Evolutionary conservation across 2,888 invertebrate genomes (phyloP), one percentile per base, ranked within the genome.

Genomic region (Tolmerus cingulatus): DNA sequence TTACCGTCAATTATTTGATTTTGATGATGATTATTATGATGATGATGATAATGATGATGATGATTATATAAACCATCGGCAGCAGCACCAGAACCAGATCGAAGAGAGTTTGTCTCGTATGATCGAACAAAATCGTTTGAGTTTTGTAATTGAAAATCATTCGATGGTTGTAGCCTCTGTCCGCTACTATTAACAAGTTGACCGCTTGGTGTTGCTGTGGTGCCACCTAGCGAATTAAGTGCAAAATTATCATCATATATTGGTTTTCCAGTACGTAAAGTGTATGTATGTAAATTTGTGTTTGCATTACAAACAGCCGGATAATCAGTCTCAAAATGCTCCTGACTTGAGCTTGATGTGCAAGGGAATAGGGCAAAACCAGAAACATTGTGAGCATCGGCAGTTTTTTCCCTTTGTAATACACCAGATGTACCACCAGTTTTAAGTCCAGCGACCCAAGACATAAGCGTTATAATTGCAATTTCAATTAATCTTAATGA

Each of bases 221-320:
- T 88, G n/a, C 89, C 89, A 1, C 89, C 89, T 74, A 94, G 90
- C 2, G 94, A 93, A 89, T 94, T 94, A 34, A 95, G 90, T 0
- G 94, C 94, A 90, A 94, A 95, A 89, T 94, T 94, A 90, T 94
- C 95, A 91, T 96, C 96, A 90, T 96, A 96, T 77, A 96, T 95
- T 46, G 96, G 95, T 91, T 96, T 96, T 0, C 96, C 96, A 7
- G 96, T 96, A 88, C 96, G 94, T 91, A 96, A 93, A 0, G 97
- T 96, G 91, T 97, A 97, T 78, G 97, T 97, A 90, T 97, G 95
- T 14, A 97, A 94, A 89, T 97, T 97, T 12, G 97, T 96, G 90
- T 97, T 97, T 4, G 97, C 96, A 90, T 96, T 96, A 91, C 97
- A 97, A 89, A 97, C 96, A 14, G 97, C 96, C 5, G 97, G 97